A percentile compares a stretch with the other conserved stretches of the same genome.
Evolutionary conservation across 1,140 invertebrate species (phyloP).

Genomic region (Solenopsis invicta): DNA sequence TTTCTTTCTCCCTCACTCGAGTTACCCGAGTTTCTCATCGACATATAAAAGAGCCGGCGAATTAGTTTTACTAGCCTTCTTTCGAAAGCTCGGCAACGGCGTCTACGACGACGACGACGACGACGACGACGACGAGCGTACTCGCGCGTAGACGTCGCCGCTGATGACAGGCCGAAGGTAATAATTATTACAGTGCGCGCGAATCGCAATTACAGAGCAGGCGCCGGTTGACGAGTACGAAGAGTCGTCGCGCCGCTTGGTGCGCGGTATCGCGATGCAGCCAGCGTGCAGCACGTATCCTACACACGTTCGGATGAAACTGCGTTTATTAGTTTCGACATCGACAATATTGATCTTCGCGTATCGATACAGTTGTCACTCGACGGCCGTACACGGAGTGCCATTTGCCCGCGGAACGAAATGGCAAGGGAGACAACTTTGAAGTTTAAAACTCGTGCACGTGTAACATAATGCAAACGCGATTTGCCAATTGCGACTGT

Average conservation of each 20-base stretch:
- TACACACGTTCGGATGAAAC: constrained; percentile 36
- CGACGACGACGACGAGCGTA: constrained; percentile 21
- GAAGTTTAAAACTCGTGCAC: not conserved
- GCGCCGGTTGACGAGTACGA: constrained; percentile 65
- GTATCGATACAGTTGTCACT: constrained; percentile 42
- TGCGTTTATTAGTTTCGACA: not conserved
- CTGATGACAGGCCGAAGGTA: constrained; percentile 85
- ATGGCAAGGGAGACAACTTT: not conserved
- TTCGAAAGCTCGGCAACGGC: constrained; percentile 58
- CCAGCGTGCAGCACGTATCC: constrained; percentile 3
- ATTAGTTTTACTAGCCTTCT: constrained; percentile 68
- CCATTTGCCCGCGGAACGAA: not conserved
- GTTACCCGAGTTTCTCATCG: constrained; percentile 20
- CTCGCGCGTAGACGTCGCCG: constrained; percentile 82
- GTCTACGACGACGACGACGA: constrained; percentile 6
- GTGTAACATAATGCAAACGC: not conserved
- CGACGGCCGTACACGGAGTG: not conserved
- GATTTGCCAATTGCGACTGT: not conserved
- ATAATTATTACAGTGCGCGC: constrained; percentile 87
- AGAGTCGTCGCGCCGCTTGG: constrained; percentile 31
- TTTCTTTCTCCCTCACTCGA: constrained; percentile 28
- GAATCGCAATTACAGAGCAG: constrained; percentile 86
- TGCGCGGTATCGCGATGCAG: constrained; percentile 38
- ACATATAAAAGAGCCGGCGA: constrained; percentile 23
- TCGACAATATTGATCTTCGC: constrained; percentile 68